Evolutionary conservation across 2,797 vertebrate genomes (phyloP), one percentile per base, ranked within the genome.

Genomic region (Hipposideros larvatus): DNA sequence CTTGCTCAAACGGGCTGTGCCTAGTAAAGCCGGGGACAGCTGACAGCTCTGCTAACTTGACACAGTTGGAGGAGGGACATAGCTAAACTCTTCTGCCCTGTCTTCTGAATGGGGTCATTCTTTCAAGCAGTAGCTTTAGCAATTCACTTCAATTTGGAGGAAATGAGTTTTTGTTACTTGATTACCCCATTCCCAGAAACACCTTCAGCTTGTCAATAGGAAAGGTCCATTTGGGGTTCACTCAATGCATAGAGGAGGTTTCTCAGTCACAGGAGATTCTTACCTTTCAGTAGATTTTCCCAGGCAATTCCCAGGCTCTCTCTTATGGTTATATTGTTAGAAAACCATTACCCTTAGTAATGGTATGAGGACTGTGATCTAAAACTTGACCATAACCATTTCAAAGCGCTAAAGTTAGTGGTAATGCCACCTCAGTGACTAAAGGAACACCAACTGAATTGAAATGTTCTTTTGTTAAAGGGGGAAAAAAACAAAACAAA

Each of bases 391-490:
- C 96, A 65, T 88, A 97, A 97, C 85, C 92, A 94, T 97, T 95
- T 98, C 85, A 97, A 98, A 98, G 97, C 75, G 93, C 68, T 73
- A 84, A 96, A 90, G 86, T 66, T 97, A 94, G 78, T 77, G 92
- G 83, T 87, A 51, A 31, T 96, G 61, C 37, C 95, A 95, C 89
- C 97, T 97, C 86, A 86, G 95, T 48, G 18, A 97, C 93, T 94
- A 97, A 98, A 98, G 89, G 95, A 96, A 96, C 68, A 91, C 87
- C 94, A 96, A 46, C 66, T 96, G 96, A 98, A 98, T 96, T 97
- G 98, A 97, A 98, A 98, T 95, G 87, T 96, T 97, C 90, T 97
- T 77, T 96, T 97, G 84, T 97, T 98, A 97, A 97, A 95, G 75
- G 80, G 34, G 90, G 82, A 37, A 53, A 77, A 95, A 73, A 70